phyloP scores from a whole-genome alignment of 2,113 vertebrate genomes.

The Boulengeromyrus knoepffleri region DNA sequence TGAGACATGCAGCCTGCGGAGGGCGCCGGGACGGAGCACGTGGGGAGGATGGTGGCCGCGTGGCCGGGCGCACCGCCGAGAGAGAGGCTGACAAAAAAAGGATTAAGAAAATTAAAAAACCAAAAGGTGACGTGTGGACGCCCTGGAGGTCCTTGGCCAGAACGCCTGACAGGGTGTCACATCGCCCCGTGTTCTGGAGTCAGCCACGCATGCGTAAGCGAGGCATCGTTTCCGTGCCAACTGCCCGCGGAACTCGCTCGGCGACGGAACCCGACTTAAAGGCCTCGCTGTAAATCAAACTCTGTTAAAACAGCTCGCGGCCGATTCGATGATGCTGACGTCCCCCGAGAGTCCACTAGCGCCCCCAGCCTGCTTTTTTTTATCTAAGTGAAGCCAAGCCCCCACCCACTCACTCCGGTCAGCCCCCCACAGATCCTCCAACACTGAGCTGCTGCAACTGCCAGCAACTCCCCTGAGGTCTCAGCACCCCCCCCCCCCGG shows the following conservation, averaged over 20 bases:
- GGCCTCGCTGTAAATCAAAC: not conserved
- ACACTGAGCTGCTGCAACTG: slow-evolving; percentile 52
- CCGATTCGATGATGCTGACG: not conserved
- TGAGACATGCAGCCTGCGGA: not conserved
- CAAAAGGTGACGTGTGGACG: not conserved
- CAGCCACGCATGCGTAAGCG: not conserved
- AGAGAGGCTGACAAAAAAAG: not conserved
- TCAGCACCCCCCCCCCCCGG: slow-evolving; percentile 12
- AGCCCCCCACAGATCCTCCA: slow-evolving; percentile 41
- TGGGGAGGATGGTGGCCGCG: not conserved
- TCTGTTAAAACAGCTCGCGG: not conserved
- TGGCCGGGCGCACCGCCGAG: not conserved
- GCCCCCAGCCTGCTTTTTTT: not conserved
- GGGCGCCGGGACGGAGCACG: not conserved
- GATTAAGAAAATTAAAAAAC: slow-evolving; percentile 3
- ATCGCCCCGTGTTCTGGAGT: not conserved
- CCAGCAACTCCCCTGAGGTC: slow-evolving; percentile 42
- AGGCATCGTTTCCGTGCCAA: not conserved
- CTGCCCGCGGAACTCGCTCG: not conserved
- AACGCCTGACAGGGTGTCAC: not conserved
- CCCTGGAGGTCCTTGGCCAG: not conserved
- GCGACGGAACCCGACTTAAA: not conserved
- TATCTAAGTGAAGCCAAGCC: slow-evolving; percentile 2
- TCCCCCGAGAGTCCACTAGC: not conserved
- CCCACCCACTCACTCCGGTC: slow-evolving; percentile 22